A percentile compares a stretch with the other conserved stretches of the same genome.
Conservation (phyloP, 2,113 vertebrate species). For the Falco punctatus region DNA sequence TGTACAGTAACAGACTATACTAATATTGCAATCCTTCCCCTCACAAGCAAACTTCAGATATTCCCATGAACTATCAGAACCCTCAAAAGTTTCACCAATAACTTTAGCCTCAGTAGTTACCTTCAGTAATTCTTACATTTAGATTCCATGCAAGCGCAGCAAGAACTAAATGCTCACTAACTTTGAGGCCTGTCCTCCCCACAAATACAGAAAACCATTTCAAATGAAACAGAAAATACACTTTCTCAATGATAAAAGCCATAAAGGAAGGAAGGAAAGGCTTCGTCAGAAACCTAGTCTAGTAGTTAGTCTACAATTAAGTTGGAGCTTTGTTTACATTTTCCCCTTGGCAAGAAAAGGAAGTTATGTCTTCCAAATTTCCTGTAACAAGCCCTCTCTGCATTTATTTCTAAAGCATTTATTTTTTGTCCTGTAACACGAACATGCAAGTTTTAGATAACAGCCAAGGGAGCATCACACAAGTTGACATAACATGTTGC, state of each 20-base stretch:
- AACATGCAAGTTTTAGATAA: not conserved
- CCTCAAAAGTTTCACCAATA: not conserved
- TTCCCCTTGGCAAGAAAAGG: constrained; percentile 33
- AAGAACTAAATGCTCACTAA: not conserved
- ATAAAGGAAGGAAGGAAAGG: constrained; percentile 25
- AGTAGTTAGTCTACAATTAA: constrained; percentile 27
- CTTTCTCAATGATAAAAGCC: not conserved
- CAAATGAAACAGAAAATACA: not conserved
- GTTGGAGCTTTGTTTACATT: constrained; percentile 43
- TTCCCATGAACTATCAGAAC: not conserved
- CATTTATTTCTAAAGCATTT: not conserved
- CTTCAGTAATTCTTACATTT: not conserved
- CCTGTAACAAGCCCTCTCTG: not conserved
- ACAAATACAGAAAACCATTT: not conserved
- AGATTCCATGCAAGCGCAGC: not conserved
- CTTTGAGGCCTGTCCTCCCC: not conserved
- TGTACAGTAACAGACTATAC: not conserved
- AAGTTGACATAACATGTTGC: not conserved
- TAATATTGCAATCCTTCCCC: not conserved
- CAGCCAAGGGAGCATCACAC: not conserved
- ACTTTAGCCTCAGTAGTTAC: not conserved
- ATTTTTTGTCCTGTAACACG: not conserved
- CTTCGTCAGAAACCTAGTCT: constrained; percentile 49
- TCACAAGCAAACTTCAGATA: not conserved
- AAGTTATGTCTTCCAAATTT: constrained; percentile 61